Evolutionary conservation across 2,113 vertebrate species (phyloP), one percentile per base, ranked within the genome.

Genomic region (Dolichallabes microphthalmus): DNA sequence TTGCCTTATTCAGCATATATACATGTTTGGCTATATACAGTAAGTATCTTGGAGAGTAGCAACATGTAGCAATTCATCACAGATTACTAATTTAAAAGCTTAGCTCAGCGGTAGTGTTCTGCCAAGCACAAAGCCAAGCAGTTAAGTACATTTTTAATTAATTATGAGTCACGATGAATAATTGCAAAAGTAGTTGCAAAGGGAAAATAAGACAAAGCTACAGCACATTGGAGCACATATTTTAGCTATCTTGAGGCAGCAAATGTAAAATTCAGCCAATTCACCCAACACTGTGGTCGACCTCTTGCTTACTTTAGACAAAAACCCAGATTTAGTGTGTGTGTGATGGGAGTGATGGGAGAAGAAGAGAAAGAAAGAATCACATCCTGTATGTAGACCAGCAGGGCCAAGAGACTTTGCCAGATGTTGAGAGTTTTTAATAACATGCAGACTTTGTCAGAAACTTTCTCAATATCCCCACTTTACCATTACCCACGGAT

Each of bases 361-460:
- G 15, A 64, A 25, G 39, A 53, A 76, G 45, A 30, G 68, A 53
- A 82, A 85, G 75, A 80, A 79, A 7, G 30, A 68, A 85, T 89
- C 86, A 87, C 83, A 88, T 89, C 86, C 88, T 88, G 88, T 68
- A 74, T 83, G 78, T 35, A 83, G 20, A 13, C 75, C 83, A 87
- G 83, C 85, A 32, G 82, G 76, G 85, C 80, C 88, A 88, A 57
- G 50, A 61, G 83, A 83, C 81, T 82, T 81, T 64, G 81, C 82
- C 89, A 91, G 87, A 91, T 89, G 90, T 85, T 88, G 35, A 45
- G 35, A 85, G 81, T 78, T 86, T 86, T 86, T 87, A 60, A 87
- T 82, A 84, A 57, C 71, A 84, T 35, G 25, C 74, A 83, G 68
- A 45, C 84, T 58, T 68, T 35, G 50, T 82, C 76, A 85, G 52